phyloP scores from a whole-genome alignment of 2,797 vertebrate genomes.

The Anguilla anguilla region DNA sequence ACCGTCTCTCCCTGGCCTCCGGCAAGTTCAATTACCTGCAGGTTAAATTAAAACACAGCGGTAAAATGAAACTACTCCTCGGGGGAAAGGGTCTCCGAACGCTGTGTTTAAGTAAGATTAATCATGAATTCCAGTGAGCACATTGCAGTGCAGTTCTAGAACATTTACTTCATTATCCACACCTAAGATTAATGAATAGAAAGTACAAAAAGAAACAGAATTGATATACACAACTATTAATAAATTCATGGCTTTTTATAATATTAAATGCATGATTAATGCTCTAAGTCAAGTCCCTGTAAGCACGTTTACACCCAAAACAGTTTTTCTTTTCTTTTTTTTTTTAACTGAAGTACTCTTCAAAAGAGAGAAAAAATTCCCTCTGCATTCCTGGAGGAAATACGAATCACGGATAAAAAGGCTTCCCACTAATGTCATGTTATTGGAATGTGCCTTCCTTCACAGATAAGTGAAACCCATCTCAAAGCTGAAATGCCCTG shows the following conservation, averaged over 20 bases:
- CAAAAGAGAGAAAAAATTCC: neutral
- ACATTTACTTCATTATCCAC: neutral
- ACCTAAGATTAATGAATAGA: neutral
- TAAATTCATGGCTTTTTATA: no score
- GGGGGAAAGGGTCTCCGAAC: neutral
- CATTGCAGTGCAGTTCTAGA: neutral
- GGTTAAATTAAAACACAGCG: neutral
- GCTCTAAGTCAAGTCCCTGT: neutral
- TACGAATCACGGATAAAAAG: neutral
- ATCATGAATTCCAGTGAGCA: neutral
- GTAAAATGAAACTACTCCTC: neutral
- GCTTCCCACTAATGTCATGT: neutral
- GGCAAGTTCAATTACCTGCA: conserved; percentile 82
- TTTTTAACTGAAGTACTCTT: neutral
- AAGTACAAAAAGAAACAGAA: neutral
- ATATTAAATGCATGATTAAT: neutral
- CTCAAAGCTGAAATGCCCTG: neutral
- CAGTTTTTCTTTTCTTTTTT: neutral
- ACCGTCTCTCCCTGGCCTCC: conserved; percentile 73
- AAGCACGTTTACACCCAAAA: neutral
- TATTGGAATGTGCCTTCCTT: neutral
- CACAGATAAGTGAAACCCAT: neutral
- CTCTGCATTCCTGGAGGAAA: neutral
- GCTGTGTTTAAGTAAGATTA: neutral
- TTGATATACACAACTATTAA: neutral